Percentiles rank a stretch among this genome's conserved stretches.
phyloP scores from a whole-genome alignment of 1,140 invertebrate genomes.

The Ips typographus region DNA sequence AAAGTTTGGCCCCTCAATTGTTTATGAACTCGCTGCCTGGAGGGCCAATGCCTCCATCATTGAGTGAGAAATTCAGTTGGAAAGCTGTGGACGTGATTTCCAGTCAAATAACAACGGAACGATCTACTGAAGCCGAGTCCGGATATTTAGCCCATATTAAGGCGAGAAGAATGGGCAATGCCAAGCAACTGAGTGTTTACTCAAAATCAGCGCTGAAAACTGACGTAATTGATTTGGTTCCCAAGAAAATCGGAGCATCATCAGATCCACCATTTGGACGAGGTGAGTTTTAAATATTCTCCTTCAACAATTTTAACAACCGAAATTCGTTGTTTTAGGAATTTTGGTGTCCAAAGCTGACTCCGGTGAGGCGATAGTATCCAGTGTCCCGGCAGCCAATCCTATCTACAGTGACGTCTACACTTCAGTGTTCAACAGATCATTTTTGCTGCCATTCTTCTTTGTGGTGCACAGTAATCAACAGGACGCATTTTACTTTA shows the following conservation, averaged over 20 bases:
- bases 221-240: constrained; percentile 70
- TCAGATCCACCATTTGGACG: constrained; percentile 87
- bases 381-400: constrained; percentile 82
- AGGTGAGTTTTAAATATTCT: constrained; percentile 47
- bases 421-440: constrained; percentile 91
- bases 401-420: constrained; percentile 89
- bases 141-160: constrained; percentile 77
- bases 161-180: constrained; percentile 71
- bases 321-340: constrained; percentile 48
- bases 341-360: constrained; percentile 81
- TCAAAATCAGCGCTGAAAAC: constrained; percentile 73
- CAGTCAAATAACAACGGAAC: constrained; percentile 55
- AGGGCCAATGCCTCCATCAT: constrained; percentile 61
- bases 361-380: constrained; percentile 79
- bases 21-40: constrained; percentile 66
- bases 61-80: constrained; percentile 62
- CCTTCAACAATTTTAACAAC: background rate
- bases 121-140: constrained; percentile 70
- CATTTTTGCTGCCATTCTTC: constrained; percentile 83
- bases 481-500: constrained; percentile 82
- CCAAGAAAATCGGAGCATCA: constrained; percentile 70
- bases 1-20: constrained; percentile 82
- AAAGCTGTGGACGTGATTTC: constrained; percentile 56
- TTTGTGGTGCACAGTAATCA: constrained; percentile 77
- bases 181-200: constrained; percentile 69